Percentiles rank a stretch among this genome's conserved stretches.
Evolutionary conservation across 2,888 invertebrate genomes (phyloP).

Genomic region (Asteroscopus sphinx): DNA sequence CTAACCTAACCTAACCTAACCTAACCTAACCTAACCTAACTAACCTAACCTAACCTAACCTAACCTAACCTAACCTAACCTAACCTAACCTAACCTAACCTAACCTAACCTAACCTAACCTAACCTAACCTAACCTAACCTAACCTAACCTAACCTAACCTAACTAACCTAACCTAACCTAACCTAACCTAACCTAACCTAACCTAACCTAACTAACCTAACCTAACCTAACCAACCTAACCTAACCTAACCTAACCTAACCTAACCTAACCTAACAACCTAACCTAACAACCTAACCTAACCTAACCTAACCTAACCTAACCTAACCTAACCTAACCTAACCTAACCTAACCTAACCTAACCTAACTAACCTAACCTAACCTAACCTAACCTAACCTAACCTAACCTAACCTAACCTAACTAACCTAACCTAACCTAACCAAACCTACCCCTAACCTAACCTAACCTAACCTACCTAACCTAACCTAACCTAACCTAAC

Average conservation of each 20-base stretch:
- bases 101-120: slow-evolving; percentile 54
- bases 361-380: slow-evolving; percentile 53
- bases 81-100: slow-evolving; percentile 43
- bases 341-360: slow-evolving; percentile 46
- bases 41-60: slow-evolving; percentile 40
- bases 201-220: slow-evolving; percentile 49
- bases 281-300: no score
- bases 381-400: slow-evolving; percentile 45
- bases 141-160: slow-evolving; percentile 53
- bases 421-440: no score
- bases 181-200: slow-evolving; percentile 51
- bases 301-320: slow-evolving; percentile 39
- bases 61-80: slow-evolving; percentile 48
- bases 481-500: no score
- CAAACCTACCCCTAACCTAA: no score
- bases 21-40: slow-evolving; percentile 44
- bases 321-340: slow-evolving; percentile 49
- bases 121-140: slow-evolving; percentile 52
- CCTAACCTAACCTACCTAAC: no score
- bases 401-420: no score
- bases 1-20: slow-evolving; percentile 50
- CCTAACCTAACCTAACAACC: slow-evolving; percentile 48
- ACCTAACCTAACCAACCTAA: no score
- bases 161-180: slow-evolving; percentile 44
- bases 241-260: slow-evolving; percentile 46